These are phyloP conservation scores for Alouatta palliata DNA, from an alignment of 2,113 vertebrate genomes.

Conservation along the genomic window DNA sequence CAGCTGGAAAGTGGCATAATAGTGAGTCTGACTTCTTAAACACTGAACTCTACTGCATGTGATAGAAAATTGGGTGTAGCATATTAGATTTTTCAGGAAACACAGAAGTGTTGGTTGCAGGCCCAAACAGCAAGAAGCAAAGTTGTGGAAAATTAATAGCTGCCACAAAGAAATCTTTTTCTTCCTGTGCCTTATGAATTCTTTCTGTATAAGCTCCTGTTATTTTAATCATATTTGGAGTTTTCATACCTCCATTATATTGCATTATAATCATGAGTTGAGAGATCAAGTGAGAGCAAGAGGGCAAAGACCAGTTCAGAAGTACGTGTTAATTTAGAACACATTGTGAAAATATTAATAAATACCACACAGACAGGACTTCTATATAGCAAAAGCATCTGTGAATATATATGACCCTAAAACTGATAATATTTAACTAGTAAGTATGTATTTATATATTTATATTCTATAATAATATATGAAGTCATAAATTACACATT, in stretches of 20 bases:
- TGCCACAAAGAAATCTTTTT: constrained; percentile 20
- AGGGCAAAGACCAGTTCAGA: not conserved
- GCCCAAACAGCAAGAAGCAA: not conserved
- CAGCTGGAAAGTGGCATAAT: not conserved
- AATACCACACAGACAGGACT: not conserved
- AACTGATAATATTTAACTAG: not conserved
- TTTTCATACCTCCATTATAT: constrained; percentile 15
- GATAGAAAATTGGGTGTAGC: not conserved
- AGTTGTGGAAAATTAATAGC: not conserved
- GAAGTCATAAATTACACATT: not conserved
- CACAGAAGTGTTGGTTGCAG: not conserved
- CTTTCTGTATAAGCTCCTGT: not conserved
- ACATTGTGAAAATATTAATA: constrained; percentile 10
- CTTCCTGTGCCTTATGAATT: constrained; percentile 25
- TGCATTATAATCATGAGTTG: constrained; percentile 2
- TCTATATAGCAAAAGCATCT: not conserved
- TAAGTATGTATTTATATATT: not conserved
- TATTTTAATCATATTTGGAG: constrained; percentile 14
- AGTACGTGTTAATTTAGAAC: not conserved
- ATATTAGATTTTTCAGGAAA: constrained; percentile 26
- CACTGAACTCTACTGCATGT: not conserved
- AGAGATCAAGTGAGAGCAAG: constrained; percentile 32
- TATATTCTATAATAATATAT: not conserved
- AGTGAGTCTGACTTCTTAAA: not conserved
- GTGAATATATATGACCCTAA: not conserved